Percentiles rank a stretch among this genome's conserved stretches.
These are phyloP conservation scores for Ostrea denselamellosa DNA, from an alignment of 1,140 invertebrate genomes.

Conservation along the genomic window DNA sequence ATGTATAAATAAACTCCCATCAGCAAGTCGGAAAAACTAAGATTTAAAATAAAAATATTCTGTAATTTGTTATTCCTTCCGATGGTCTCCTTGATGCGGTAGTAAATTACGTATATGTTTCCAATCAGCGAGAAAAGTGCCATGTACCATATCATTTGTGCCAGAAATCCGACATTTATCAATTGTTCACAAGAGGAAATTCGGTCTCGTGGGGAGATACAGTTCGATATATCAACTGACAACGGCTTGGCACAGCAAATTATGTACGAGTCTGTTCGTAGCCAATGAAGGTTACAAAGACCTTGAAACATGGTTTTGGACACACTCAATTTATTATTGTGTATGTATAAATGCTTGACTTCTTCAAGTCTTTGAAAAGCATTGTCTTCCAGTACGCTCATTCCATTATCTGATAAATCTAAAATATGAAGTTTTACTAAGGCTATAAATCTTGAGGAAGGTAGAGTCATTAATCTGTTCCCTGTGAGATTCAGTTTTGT, in stretches of 20 bases:
- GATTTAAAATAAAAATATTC: conserved; percentile 63
- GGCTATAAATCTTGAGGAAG: conserved; percentile 9
- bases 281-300: conserved; percentile 1
- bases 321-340: neutral
- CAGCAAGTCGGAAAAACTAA: conserved; percentile 68
- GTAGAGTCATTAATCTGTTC: conserved; percentile 16
- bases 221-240: conserved; percentile 42
- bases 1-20: conserved; percentile 73
- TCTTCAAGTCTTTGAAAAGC: conserved; percentile 28
- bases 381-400: neutral
- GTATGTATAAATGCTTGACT: conserved; percentile 24
- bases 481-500: conserved; percentile 32
- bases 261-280: conserved; percentile 51
- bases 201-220: conserved; percentile 52
- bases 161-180: conserved; percentile 47
- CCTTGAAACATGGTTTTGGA: conserved; percentile 6
- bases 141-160: conserved; percentile 58
- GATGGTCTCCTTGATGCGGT: conserved; percentile 34
- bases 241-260: conserved; percentile 61
- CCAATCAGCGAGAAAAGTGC: conserved; percentile 59
- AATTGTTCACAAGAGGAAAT: conserved; percentile 64
- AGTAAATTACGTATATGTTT: conserved; percentile 60
- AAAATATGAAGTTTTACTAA: conserved; percentile 35
- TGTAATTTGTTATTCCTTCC: conserved; percentile 12
- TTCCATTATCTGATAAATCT: conserved; percentile 37